Percentiles rank a stretch among this genome's conserved stretches.
These are phyloP conservation scores for Astyanax mexicanus DNA, from an alignment of 2,797 vertebrate species.

Conservation along the genomic window DNA sequence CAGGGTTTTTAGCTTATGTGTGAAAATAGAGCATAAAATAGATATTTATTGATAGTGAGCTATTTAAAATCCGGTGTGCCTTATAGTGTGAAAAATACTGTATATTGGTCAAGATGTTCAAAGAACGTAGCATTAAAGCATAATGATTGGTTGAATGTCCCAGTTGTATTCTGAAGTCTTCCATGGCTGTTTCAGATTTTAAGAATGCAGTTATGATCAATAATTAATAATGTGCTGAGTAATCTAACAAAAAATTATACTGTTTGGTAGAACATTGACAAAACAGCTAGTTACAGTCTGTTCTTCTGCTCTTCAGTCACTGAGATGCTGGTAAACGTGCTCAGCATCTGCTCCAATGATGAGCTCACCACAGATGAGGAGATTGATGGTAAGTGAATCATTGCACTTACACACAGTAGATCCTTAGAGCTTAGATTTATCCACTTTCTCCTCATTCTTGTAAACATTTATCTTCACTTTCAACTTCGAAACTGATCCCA, in stretches of 20 bases:
- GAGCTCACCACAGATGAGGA: constrained; percentile 84
- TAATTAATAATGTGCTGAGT: no score
- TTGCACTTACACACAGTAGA: neutral
- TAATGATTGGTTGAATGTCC: neutral
- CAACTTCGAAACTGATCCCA: neutral
- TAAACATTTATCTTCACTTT: no score
- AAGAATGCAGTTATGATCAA: neutral
- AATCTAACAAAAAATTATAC: no score
- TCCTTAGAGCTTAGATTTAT: no score
- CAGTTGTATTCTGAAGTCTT: neutral
- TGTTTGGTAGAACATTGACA: neutral
- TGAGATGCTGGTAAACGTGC: constrained; percentile 84
- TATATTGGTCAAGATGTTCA: neutral
- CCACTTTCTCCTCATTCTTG: neutral
- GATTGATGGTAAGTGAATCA: constrained; percentile 79
- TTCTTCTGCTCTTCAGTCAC: constrained; percentile 70
- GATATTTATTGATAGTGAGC: no score
- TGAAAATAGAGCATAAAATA: no score
- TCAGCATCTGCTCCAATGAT: constrained; percentile 86
- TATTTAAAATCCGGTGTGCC: no score
- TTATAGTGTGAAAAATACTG: no score
- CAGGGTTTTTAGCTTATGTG: no score
- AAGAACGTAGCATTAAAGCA: neutral
- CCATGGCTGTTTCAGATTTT: no score
- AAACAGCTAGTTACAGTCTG: neutral